Conservation (phyloP, 35 echinoderm and acorn worm species). For the Heliocidaris erythrogramma region DNA sequence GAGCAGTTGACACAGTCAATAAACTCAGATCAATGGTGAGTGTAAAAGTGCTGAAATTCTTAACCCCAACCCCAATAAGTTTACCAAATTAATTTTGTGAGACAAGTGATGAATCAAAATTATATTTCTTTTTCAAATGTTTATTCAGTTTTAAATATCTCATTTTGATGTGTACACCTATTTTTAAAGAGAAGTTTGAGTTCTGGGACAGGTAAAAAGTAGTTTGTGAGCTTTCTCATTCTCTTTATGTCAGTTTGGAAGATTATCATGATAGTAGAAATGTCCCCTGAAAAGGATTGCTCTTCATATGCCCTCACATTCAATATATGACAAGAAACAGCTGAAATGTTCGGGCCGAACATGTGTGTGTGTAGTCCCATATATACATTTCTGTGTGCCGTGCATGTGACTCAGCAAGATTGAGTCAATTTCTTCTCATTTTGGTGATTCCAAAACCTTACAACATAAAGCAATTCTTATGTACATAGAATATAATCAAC, state of each 20-base stretch:
- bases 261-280: no score
- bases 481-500: no score
- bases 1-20: constrained; percentile 57
- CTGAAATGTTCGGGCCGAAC: no score
- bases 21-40: constrained; percentile 61
- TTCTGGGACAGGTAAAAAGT: not conserved
- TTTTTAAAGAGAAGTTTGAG: not conserved
- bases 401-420: no score
- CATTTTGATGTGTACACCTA: not conserved
- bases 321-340: no score
- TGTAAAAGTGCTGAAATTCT: not conserved
- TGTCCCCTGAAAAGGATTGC: no score
- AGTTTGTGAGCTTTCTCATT: not conserved
- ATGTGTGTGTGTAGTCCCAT: no score
- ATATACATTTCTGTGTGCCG: no score
- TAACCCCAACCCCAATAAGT: not conserved
- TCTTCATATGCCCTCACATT: no score
- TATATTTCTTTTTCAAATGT: not conserved
- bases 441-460: no score
- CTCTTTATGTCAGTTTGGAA: not conserved
- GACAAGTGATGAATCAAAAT: not conserved
- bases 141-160: not conserved
- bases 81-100: not conserved
- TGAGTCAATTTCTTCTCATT: no score
- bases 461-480: no score